Conservation (phyloP, 2,113 vertebrate species). For the Rhynchomys soricoides region DNA sequence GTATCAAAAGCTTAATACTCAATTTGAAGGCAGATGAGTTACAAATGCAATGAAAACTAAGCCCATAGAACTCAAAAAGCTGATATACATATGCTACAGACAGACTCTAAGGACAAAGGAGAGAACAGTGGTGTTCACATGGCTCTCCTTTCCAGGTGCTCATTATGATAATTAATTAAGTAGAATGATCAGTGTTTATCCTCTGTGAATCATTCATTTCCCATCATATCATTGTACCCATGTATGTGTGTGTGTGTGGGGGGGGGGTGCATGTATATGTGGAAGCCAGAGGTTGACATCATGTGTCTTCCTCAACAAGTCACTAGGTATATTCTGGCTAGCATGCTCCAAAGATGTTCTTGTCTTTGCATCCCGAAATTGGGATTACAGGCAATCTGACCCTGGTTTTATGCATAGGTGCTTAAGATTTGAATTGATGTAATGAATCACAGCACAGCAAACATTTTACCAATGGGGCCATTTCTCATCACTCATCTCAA, state of each 20-base stretch:
- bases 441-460: neutral
- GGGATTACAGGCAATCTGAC: too few species aligned
- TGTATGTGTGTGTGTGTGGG: neutral
- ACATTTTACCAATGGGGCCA: neutral
- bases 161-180: neutral
- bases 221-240: neutral
- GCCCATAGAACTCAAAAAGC: conserved; percentile 44
- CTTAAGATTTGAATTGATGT: neutral
- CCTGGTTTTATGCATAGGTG: neutral
- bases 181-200: neutral
- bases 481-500: neutral
- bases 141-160: neutral
- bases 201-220: neutral
- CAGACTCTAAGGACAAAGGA: conserved; percentile 9
- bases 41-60: conserved; percentile 59
- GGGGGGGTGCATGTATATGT: neutral
- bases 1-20: conserved; percentile 65
- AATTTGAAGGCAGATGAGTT: conserved; percentile 64
- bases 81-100: conserved; percentile 46
- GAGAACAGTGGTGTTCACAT: neutral
- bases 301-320: neutral
- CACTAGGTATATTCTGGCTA: neutral
- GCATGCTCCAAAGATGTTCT: too few species aligned
- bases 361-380: neutral
- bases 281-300: neutral